Base-by-base conservation (phyloP, 92 coral and sea anemone species). In the Plumapathes pennacea region DNA sequence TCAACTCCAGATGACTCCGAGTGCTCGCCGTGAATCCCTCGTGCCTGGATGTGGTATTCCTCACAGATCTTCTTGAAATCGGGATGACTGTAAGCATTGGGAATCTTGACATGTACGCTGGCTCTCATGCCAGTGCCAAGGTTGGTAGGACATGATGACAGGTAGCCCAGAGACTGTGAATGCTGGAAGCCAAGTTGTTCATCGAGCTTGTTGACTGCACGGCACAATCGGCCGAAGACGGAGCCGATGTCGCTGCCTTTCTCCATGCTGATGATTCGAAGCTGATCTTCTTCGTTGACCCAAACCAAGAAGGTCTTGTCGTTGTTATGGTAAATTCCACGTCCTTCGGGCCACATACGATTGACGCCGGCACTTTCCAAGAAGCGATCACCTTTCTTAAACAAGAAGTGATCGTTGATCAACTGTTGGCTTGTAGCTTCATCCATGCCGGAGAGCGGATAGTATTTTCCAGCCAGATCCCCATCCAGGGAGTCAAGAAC, bases 101-200 rank as follows among this genome's bases (percentile, higher is more conserved):
- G 97, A 36, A 90, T 87, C 61, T 90, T 85, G 68, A 90, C 85
- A 52, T 89, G 97, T 25, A 89, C 97, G 57, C 94, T 85, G 0
- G 97, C 97, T 49, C 97, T 74, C 83, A 89, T 82, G 30, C 94
- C 97, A 18, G 97, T 89, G 8, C 97, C 97, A 27, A 89, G 94
- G 66, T 90, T 90, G 38, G 86, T 81, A 1, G 97, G 97, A 40
- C 97, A 90, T 18, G 90, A 85, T 21, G 95, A 75, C 17, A 90
- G 76, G 33, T 90, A 85, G 4, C 97, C 97, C 24, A 71, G 95
- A 13, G 48, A 52, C 0, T 85, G 86, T 6, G 72, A 76, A 32
- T 75, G 97, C 52, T 69, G 85, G 60, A 90, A 90, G 19, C 91
- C 89, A 19, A 82, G 74, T 14, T 74, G 67, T 25, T 83, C 72